These are phyloP conservation scores for Buceros bicornis DNA, from an alignment of 2,797 vertebrate species.

Conservation along the genomic window DNA sequence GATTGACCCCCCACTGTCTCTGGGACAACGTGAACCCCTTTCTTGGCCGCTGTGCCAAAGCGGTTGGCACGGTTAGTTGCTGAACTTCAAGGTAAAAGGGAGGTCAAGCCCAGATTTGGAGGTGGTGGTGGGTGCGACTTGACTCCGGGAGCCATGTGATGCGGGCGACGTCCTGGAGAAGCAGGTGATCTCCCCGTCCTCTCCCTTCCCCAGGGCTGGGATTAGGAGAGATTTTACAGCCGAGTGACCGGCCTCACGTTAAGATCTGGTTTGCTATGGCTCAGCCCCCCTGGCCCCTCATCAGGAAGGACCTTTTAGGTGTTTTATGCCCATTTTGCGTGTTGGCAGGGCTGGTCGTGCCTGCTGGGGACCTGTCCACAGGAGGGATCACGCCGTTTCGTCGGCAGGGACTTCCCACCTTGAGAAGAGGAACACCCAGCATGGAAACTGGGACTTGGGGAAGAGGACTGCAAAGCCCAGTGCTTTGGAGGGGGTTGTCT, in stretches of 20 bases:
- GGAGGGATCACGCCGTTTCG: background rate
- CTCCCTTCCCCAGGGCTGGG: conserved; percentile 29
- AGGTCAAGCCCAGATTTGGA: conserved; percentile 71
- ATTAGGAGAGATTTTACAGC: conserved; percentile 69
- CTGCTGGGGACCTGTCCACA: rapidly evolving
- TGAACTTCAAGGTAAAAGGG: conserved; percentile 49
- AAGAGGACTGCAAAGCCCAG: background rate
- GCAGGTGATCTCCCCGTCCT: conserved; percentile 39
- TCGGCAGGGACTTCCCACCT: background rate
- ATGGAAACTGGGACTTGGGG: background rate
- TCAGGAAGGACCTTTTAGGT: background rate
- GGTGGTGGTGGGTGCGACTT: background rate
- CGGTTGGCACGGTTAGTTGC: background rate
- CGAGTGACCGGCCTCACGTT: background rate
- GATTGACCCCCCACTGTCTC: background rate
- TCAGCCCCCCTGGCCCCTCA: background rate
- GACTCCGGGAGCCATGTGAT: conserved; percentile 58
- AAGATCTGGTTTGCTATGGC: background rate
- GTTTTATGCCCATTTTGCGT: background rate
- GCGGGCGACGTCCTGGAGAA: background rate
- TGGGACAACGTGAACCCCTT: background rate
- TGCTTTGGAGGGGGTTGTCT: background rate
- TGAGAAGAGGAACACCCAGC: background rate
- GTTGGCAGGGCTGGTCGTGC: background rate
- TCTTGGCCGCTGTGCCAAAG: rapidly evolving